Evolutionary conservation across 2,797 vertebrate species (phyloP), one percentile per base, ranked within the genome.

Genomic region (Clamator glandarius): DNA sequence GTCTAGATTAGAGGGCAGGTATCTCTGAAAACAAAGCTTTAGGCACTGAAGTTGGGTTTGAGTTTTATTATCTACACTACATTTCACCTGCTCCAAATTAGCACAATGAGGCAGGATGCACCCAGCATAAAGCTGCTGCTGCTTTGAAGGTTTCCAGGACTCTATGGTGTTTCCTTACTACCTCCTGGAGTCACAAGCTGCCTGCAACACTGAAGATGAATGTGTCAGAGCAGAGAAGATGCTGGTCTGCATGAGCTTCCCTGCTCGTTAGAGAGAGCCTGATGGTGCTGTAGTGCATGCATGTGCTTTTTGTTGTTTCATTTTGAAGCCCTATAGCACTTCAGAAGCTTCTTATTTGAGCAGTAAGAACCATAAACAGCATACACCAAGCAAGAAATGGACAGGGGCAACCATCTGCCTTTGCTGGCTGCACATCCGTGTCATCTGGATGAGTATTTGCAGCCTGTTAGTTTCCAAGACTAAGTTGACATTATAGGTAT

Each of bases 201-300:
- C 58, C 72, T 58, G 39, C 11, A n/a, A 20, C 18, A 16, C 21
- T 68, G 52, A 74, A 42, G 11, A 44, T 44, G 41, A 46, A 17
- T 28, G 25, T 75, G 58, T 68, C 16, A 42, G n/a, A 39, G 20
- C 55, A 69, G 59, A 94, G 39, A 87, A 92, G 84, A 89, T 66
- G 58, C 25, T 66, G 72, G 46, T 74, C 52, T 7, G 8, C 25
- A 9, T 73, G 70, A 0, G 0, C 33, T 79, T 85, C 44, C 35
- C 35, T 89, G 66, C 39, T 91, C 57, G 61, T 92, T 93, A 89
- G 31, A 87, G 66, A n/a, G 58, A 72, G 44, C 42, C 77, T 83
- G 62, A 44, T 0, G 1, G 26, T 64, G 52, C 55, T 87, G 54
- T 46, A 62, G 44, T 0, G 1, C 15, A 58, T 61, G 41, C 1